Conservation (phyloP, 2,797 vertebrate species). For the Gymnoscopelus braueri region DNA sequence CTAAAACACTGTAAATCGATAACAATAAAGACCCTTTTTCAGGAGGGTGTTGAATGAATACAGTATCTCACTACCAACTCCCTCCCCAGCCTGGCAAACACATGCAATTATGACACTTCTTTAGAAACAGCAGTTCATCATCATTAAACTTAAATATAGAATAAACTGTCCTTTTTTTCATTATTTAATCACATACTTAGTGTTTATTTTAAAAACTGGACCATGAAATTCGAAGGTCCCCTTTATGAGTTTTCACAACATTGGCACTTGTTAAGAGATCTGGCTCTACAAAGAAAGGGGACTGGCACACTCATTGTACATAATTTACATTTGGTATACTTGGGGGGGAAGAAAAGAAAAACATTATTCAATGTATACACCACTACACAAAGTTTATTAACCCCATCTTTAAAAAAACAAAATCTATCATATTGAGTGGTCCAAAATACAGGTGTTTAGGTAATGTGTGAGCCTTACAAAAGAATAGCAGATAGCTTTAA, state of each 20-base stretch:
- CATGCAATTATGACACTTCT: slow-evolving; percentile 90
- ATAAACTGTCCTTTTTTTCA: slow-evolving; percentile 74
- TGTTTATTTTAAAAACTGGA: slow-evolving; percentile 87
- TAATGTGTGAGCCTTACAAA: slow-evolving; percentile 65
- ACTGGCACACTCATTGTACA: slow-evolving; percentile 91
- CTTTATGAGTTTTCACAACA: slow-evolving; percentile 83
- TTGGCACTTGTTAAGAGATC: slow-evolving; percentile 90
- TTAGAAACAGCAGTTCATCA: slow-evolving; percentile 85
- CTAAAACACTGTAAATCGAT: slow-evolving; percentile 85
- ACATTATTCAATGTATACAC: slow-evolving; percentile 84
- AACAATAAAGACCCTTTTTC: slow-evolving; percentile 73
- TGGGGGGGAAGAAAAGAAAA: slow-evolving; percentile 64
- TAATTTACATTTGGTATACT: slow-evolving; percentile 86
- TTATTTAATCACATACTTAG: slow-evolving; percentile 79
- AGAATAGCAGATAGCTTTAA: slow-evolving; percentile 63
- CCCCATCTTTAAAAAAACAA: slow-evolving; percentile 61
- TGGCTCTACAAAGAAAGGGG: slow-evolving; percentile 86
- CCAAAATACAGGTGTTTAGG: slow-evolving; percentile 72
- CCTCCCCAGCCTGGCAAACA: slow-evolving; percentile 78
- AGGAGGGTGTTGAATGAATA: slow-evolving; percentile 71
- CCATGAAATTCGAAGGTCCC: slow-evolving; percentile 85
- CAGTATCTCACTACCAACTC: slow-evolving; percentile 69
- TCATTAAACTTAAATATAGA: slow-evolving; percentile 83
- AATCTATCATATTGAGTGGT: slow-evolving; percentile 72
- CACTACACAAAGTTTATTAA: slow-evolving; percentile 77